Base-by-base conservation (phyloP, 2,888 invertebrate genomes). In the Unio pictorum region DNA sequence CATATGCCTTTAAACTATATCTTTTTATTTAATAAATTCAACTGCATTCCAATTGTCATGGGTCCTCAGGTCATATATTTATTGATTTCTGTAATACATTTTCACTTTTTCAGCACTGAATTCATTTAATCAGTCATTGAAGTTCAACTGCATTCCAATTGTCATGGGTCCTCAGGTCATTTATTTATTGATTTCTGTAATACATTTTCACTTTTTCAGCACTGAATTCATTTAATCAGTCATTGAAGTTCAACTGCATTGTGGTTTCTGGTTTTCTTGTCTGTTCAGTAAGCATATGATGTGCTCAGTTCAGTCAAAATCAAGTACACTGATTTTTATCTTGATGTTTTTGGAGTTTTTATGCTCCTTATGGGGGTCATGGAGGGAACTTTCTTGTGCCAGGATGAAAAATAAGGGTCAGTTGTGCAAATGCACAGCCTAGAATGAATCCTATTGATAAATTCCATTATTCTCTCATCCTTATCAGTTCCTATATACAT, bases 261-360 rank as follows among this genome's bases (percentile, higher is more conserved):
- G 23, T 63, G 34, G 54, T 58, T 30, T 18, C 30, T 65, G 4
- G 18, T 28, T 65, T 56, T 23, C 18, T 73, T 76, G 30, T 4
- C 34, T 45, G 11, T 45, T 45, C 45, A 11, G 45, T 45, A 45
- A 45, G 45, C 45, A 3, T 45, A 45, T 45, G 45, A 45, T 45
- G 45, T 45, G 45, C 45, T 45, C 45, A 45, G 1, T 45, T 45
- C 45, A 45, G 45, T 45, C 11, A 45, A 11, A 45, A 45, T 45
- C 45, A 45, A 11, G 11, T 11, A 11, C 11, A 34, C 11, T 11
- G 11, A 34, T 3, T 45, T 45, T 45, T 45, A 45, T 45, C 11
- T 45, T 45, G 2, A 34, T 34, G 8, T 45, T 45, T 11, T 45
- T 45, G 11, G 45, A 45, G 11, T 45, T 45, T 11, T 45, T 45